Evolutionary conservation across 2,888 invertebrate species (phyloP).

Genomic region (Chymomyza amoena): DNA sequence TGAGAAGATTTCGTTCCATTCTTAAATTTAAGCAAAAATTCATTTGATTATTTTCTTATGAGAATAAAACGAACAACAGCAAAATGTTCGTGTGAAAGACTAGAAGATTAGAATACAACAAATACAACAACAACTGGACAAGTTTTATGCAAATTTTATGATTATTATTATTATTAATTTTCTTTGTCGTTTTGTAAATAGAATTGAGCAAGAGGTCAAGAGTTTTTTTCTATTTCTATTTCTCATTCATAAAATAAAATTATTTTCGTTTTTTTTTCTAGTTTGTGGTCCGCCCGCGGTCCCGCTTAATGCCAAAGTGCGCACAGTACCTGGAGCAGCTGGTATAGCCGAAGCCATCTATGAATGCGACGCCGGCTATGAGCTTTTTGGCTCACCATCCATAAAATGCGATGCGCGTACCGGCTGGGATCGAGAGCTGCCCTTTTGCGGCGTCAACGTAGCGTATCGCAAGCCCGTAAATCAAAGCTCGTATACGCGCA

Average conservation of each 20-base stretch:
- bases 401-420: constrained; percentile 85
- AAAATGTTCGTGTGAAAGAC: background rate
- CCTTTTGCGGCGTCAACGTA: constrained; percentile 94
- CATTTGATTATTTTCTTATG: background rate
- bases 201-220: constrained; percentile 7
- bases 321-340: constrained; percentile 65
- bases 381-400: constrained; percentile 88
- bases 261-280: constrained; percentile 30
- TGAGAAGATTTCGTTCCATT: constrained; percentile 36
- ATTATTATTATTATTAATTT: background rate
- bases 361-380: constrained; percentile 92
- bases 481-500: constrained; percentile 92
- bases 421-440: constrained; percentile 89
- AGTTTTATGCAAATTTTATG: background rate
- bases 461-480: constrained; percentile 92
- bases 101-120: background rate
- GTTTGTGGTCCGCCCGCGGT: constrained; percentile 91
- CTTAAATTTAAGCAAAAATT: constrained; percentile 21
- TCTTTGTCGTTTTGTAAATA: background rate
- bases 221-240: constrained; percentile 16
- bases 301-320: constrained; percentile 88
- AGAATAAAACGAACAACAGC: background rate
- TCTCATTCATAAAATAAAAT: background rate
- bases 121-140: background rate
- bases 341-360: constrained; percentile 85